These are phyloP conservation scores for Caretta caretta DNA, from an alignment of 2,113 vertebrate genomes.

Conservation along the genomic window DNA sequence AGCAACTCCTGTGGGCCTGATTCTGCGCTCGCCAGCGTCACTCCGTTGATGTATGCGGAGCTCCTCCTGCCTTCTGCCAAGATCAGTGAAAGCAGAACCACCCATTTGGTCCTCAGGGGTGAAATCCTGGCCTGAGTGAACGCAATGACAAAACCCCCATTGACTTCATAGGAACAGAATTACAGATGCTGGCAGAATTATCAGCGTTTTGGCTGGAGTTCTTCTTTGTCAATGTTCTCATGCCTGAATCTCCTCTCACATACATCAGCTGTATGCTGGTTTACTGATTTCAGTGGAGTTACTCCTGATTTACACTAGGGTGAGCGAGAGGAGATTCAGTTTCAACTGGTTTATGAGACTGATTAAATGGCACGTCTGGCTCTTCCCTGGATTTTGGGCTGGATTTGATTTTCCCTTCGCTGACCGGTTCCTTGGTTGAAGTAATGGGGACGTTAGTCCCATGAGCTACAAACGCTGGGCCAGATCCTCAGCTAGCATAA, in stretches of 20 bases:
- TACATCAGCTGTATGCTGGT: not conserved
- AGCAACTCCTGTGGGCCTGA: rapidly evolving
- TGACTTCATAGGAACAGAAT: not conserved
- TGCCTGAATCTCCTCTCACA: not conserved
- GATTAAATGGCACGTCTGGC: not conserved
- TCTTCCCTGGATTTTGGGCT: not conserved
- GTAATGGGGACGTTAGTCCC: not conserved
- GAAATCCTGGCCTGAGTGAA: not conserved
- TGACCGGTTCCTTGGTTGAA: not conserved
- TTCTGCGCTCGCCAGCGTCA: not conserved
- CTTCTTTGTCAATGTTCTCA: not conserved
- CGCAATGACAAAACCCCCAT: not conserved
- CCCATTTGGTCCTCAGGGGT: not conserved
- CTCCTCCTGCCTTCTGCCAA: not conserved
- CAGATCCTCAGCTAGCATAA: rapidly evolving
- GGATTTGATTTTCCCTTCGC: not conserved
- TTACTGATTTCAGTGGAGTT: not conserved
- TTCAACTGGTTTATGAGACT: not conserved
- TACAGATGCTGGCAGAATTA: not conserved
- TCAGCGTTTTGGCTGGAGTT: not conserved
- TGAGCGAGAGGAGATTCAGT: not conserved
- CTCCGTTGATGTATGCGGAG: rapidly evolving
- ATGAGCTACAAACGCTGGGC: rapidly evolving
- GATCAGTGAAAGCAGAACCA: not conserved
- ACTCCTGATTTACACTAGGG: not conserved